These are phyloP conservation scores for Vidua chalybeata DNA, from an alignment of 2,113 vertebrate genomes.

Conservation along the genomic window DNA sequence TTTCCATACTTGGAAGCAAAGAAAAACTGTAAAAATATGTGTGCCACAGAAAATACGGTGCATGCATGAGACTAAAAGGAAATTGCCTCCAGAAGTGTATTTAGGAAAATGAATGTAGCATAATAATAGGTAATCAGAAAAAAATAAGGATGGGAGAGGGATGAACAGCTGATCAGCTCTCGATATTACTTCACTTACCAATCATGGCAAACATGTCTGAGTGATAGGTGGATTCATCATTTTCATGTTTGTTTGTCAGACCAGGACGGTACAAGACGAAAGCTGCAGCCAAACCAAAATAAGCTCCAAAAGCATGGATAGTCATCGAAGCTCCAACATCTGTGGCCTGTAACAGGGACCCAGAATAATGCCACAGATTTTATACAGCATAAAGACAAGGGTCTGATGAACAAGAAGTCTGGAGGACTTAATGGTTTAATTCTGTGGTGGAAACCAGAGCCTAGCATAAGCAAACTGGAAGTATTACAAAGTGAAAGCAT, in stretches of 20 bases:
- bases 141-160: neutral
- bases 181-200: slow-evolving; percentile 73
- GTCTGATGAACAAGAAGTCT: neutral
- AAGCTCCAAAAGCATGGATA: slow-evolving; percentile 94
- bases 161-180: neutral
- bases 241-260: slow-evolving; percentile 78
- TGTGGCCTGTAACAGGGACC: slow-evolving; percentile 75
- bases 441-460: neutral
- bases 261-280: slow-evolving; percentile 83
- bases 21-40: neutral
- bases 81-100: neutral
- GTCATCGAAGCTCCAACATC: slow-evolving; percentile 94
- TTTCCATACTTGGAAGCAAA: neutral
- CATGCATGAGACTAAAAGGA: neutral
- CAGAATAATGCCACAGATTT: neutral
- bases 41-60: neutral
- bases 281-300: slow-evolving; percentile 90
- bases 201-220: slow-evolving; percentile 97
- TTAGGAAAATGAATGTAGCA: neutral
- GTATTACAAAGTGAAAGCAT: neutral
- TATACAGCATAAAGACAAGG: neutral
- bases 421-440: neutral
- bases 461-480: neutral
- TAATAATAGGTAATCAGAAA: neutral
- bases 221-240: slow-evolving; percentile 89